A percentile compares a stretch with the other conserved stretches of the same genome.
These are phyloP conservation scores for Gyrodactylus salaris DNA, from an alignment of 1,140 invertebrate species.

Conservation along the genomic window DNA sequence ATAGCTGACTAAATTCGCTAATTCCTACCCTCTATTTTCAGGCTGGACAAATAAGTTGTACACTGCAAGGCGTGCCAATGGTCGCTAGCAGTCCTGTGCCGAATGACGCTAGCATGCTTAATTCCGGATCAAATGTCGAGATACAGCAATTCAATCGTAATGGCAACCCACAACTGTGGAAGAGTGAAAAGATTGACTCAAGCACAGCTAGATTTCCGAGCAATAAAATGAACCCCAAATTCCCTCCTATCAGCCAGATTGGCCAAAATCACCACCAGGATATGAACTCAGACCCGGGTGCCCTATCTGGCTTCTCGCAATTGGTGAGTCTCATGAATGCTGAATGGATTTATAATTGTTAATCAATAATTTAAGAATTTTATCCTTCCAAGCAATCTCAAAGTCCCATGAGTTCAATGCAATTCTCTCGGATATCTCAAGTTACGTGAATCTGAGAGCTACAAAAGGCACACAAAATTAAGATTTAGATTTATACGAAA, in stretches of 20 bases:
- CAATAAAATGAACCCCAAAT: background rate
- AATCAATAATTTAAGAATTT: too few species aligned
- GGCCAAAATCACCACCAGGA: background rate
- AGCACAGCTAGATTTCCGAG: background rate
- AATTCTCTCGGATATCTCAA: background rate
- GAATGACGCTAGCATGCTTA: slow-evolving; percentile 49
- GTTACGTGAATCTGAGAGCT: too few species aligned
- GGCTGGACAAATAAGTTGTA: slow-evolving; percentile 27
- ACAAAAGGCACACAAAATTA: too few species aligned
- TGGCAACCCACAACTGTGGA: too few species aligned
- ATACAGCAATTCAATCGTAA: slow-evolving; percentile 10
- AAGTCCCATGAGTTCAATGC: background rate
- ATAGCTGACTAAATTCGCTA: too few species aligned
- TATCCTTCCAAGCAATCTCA: background rate
- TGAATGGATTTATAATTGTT: too few species aligned
- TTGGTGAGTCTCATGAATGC: too few species aligned
- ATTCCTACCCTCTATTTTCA: background rate
- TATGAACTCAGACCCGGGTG: background rate
- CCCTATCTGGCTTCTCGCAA: background rate
- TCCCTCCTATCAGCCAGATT: background rate
- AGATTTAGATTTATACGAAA: too few species aligned
- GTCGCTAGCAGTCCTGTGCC: slow-evolving; percentile 63
- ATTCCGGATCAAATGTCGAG: slow-evolving; percentile 19
- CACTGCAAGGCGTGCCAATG: slow-evolving; percentile 74
- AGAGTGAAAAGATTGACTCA: background rate